These are phyloP conservation scores for Chaitophorus viminalis DNA, from an alignment of 2,888 invertebrate genomes.

Conservation along the genomic window DNA sequence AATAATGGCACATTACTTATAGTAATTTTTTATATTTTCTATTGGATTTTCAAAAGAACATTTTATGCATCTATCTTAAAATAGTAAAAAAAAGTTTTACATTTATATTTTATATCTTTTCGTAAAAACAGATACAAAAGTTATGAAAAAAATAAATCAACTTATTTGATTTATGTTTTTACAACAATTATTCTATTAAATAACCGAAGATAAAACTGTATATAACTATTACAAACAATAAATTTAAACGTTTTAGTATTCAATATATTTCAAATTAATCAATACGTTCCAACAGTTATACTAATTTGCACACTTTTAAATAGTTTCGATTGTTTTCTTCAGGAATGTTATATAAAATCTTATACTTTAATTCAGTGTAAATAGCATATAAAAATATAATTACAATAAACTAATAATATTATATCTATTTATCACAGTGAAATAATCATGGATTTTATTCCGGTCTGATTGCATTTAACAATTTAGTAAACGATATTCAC, in stretches of 20 bases:
- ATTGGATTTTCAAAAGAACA: no score
- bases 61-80: no score
- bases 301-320: background rate
- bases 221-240: no score
- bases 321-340: background rate
- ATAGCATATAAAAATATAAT: background rate
- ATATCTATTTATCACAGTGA: background rate
- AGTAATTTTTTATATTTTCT: no score
- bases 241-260: background rate
- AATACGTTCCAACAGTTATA: background rate
- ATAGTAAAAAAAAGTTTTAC: no score
- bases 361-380: background rate
- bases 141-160: no score
- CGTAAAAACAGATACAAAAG: no score
- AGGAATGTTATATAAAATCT: background rate
- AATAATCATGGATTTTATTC: conserved; percentile 45
- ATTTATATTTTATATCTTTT: no score
- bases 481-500: conserved; percentile 11
- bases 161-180: no score
- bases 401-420: background rate
- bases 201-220: no score
- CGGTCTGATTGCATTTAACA: conserved; percentile 42
- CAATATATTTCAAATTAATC: background rate
- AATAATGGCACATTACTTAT: no score
- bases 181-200: no score